These are phyloP conservation scores for Eupithecia subfuscata DNA, from an alignment of 2,888 invertebrate genomes.

Conservation along the genomic window DNA sequence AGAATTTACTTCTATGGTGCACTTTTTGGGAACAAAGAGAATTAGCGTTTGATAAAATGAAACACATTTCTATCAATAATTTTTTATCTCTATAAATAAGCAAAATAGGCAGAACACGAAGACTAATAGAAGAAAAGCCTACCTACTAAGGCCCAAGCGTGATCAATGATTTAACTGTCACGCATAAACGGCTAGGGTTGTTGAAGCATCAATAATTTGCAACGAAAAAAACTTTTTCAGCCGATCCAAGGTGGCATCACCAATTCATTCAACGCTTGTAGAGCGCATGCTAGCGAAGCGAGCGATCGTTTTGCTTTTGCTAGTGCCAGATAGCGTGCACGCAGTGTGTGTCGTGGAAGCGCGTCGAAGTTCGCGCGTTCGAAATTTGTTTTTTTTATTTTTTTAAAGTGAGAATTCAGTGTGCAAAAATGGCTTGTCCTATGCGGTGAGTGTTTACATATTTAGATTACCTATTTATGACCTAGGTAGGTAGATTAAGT, in stretches of 20 bases:
- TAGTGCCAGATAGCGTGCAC: constrained; percentile 44
- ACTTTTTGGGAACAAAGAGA: too few species aligned
- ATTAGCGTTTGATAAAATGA: too few species aligned
- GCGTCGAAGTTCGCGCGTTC: constrained; percentile 38
- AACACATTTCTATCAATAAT: too few species aligned
- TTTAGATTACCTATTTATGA: neutral
- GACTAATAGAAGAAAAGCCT: neutral
- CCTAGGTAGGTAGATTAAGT: neutral
- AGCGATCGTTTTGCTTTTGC: neutral
- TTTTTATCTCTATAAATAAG: too few species aligned
- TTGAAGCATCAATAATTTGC: neutral
- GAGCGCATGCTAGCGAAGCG: neutral
- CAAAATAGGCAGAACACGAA: too few species aligned
- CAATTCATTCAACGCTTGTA: neutral
- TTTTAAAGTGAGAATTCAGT: constrained; percentile 35
- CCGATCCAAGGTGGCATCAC: constrained; percentile 2
- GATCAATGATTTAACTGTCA: neutral
- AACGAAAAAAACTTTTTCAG: neutral
- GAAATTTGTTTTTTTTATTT: constrained; percentile 31
- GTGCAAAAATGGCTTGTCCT: constrained; percentile 71
- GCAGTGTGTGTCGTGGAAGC: constrained; percentile 52
- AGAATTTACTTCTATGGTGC: too few species aligned
- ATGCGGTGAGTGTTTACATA: constrained; percentile 66
- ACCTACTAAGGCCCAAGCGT: neutral
- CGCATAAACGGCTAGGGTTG: neutral